Conservation (phyloP, 2,113 vertebrate genomes). For the Brachypteracias leptosomus region DNA sequence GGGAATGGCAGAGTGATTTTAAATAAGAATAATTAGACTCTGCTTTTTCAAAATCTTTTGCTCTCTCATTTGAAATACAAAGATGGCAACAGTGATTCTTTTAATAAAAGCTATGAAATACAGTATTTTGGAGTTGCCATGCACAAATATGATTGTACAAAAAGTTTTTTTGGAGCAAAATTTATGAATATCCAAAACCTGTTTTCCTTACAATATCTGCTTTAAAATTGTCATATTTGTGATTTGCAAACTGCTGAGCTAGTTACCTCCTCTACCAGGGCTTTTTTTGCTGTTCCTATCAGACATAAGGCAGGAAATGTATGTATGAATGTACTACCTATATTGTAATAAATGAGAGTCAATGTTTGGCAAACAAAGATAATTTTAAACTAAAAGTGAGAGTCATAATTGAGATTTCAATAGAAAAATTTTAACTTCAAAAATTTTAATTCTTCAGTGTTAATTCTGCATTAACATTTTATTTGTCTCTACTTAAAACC, state of each 20-base stretch:
- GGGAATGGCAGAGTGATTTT: not conserved
- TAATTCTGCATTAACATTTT: not conserved
- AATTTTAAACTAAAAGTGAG: not conserved
- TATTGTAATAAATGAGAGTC: not conserved
- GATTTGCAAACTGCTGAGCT: not conserved
- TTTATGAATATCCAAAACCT: not conserved
- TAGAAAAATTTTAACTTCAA: not conserved
- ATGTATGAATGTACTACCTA: too few relatives aligned
- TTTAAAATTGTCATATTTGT: not conserved
- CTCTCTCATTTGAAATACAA: not conserved
- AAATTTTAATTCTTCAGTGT: not conserved
- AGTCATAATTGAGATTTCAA: not conserved
- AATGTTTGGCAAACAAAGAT: not conserved
- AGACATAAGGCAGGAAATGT: not conserved
- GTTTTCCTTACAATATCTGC: not conserved
- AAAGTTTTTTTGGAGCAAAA: not conserved
- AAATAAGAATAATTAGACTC: not conserved
- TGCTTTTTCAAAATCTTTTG: not conserved
- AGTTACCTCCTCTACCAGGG: not conserved
- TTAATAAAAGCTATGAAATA: not conserved
- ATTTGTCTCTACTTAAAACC: not conserved
- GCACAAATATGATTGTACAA: not conserved
- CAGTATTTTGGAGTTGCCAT: not conserved
- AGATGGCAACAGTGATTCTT: not conserved
- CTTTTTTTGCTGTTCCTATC: not conserved